Conservation (phyloP, 2,888 invertebrate genomes). For the Nowickia ferox region DNA sequence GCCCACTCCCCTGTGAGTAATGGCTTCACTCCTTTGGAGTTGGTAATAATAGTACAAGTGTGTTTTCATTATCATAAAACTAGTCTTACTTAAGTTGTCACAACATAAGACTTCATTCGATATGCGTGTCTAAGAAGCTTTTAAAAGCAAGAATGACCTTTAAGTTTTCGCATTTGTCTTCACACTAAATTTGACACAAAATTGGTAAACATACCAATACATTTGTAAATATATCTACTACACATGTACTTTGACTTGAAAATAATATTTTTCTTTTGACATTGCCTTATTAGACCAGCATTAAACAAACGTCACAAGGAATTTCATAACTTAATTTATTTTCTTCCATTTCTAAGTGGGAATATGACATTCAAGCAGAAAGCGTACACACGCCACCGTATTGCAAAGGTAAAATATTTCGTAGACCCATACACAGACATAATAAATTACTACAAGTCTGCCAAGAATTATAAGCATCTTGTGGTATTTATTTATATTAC, state of each 20-base stretch:
- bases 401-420: constrained; percentile 1
- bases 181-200: not conserved
- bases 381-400: not conserved
- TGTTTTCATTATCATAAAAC: constrained; percentile 37
- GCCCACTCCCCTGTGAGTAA: not conserved
- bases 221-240: constrained; percentile 19
- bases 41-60: constrained; percentile 14
- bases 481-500: constrained; percentile 30
- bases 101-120: constrained; percentile 57
- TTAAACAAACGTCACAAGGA: constrained; percentile 11
- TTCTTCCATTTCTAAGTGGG: not conserved
- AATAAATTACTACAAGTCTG: not conserved
- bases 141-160: constrained; percentile 21
- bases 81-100: constrained; percentile 9
- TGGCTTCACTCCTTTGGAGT: not conserved
- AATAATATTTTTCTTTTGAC: constrained; percentile 23
- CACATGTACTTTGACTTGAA: constrained; percentile 6
- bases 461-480: constrained; percentile 24
- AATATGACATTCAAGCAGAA: constrained; percentile 43
- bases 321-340: constrained; percentile 9
- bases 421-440: not conserved
- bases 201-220: not conserved
- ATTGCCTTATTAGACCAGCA: not conserved
- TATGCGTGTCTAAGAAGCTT: constrained; percentile 64
- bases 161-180: not conserved